Evolutionary conservation across 92 coral and sea anemone species (phyloP).

Genomic region (Nematostella vectensis): DNA sequence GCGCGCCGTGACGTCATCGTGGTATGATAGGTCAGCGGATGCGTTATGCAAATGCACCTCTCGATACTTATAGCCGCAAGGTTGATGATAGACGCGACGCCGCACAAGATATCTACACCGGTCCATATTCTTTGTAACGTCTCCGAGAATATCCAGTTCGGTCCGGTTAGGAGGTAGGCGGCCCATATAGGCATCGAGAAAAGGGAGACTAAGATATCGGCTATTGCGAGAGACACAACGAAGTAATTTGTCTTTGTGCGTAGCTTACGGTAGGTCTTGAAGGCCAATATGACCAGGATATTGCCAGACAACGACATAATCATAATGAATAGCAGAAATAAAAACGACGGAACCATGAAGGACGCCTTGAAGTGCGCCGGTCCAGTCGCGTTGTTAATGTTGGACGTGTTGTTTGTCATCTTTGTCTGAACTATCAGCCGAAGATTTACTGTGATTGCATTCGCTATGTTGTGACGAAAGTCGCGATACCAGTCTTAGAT

Average conservation of each 20-base stretch:
- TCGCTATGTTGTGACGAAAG: no score
- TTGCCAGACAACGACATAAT: conserved; percentile 72
- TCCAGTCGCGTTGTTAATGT: background rate
- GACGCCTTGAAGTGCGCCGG: conserved; percentile 22
- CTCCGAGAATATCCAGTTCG: conserved; percentile 4
- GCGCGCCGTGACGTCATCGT: conserved; percentile 65
- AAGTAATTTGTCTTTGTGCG: conserved; percentile 86
- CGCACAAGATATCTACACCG: conserved; percentile 71
- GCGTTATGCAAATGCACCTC: conserved; percentile 74
- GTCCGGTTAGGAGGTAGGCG: conserved; percentile 49
- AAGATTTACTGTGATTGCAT: background rate
- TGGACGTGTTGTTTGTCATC: conserved; percentile 3
- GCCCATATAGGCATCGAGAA: conserved; percentile 87
- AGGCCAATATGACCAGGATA: conserved; percentile 74
- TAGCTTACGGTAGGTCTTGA: conserved; percentile 49
- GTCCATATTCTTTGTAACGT: conserved; percentile 56
- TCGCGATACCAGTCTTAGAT: no score
- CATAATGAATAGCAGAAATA: conserved; percentile 46
- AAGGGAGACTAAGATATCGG: conserved; percentile 61
- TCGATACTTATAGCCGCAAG: conserved; percentile 91
- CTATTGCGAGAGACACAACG: conserved; percentile 74
- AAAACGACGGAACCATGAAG: conserved; percentile 49
- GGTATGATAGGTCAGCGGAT: conserved; percentile 77
- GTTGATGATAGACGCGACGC: conserved; percentile 82
- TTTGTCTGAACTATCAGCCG: background rate